Evolutionary conservation across 1,140 invertebrate genomes (phyloP), one percentile per base, ranked within the genome.

Genomic region (Lucilia sericata): DNA sequence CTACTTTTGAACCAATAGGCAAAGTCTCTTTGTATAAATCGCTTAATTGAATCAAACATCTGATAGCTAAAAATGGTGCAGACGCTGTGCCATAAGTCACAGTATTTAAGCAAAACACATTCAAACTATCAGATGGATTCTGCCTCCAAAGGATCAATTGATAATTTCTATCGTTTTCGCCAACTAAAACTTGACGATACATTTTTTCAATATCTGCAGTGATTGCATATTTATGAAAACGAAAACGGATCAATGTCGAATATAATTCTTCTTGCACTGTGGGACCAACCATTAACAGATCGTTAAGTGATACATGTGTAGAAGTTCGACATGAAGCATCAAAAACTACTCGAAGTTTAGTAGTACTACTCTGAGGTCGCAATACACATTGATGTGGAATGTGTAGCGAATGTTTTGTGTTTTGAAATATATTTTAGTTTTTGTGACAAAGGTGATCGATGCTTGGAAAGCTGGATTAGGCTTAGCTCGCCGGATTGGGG

Each of bases 31-130:
- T 55, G 49, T 30, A 47, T 91, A 87, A 19, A 87, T 84, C 36
- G 85, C 47, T 83, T 83, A 76, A 49, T 76, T 88, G 85, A 13
- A 86, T 86, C 0, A 91, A 82, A 2, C 86, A 88, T 30, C 87
- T 84, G 8, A 87, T 90, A 2, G 87, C 88, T 49, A 92, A 86
- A 87, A 92, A 36, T 49, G 89, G 87, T 19, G 91, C 88, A 34
- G 88, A 87, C 36, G 88, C 84, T 14, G 87, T 86, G 3, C 90
- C 89, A 80, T 88, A 88, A 0, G 86, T 88, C 0, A 88, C 84
- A 0, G 87, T 88, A n/a, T 87, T 86, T 12, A 91, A 36, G 2
- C 34, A 5, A 42, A 25, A 80, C 42, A 36, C 42, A 12, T 84
- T 42, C 84, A 85, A 13, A 87, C 85, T 8, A 85, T 87, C 30